Base-by-base conservation (phyloP, 23 tunicate genomes). In the Oikopleura dioica region DNA sequence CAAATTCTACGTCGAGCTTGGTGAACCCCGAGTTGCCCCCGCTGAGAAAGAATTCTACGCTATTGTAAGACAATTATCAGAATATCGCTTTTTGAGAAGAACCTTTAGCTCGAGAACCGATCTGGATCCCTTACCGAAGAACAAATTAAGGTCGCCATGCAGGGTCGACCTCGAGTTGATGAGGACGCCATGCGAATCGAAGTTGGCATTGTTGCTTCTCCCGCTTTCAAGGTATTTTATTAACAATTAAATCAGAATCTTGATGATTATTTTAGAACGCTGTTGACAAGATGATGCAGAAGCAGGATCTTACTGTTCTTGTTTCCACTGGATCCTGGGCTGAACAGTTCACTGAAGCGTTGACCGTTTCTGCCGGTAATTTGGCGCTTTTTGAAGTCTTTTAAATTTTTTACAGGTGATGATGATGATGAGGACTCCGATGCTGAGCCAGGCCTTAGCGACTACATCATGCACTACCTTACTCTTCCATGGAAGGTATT, bases 401-500 rank as follows among this genome's bases (percentile, higher is more conserved):
- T 44, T 44, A 44, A 9, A 44, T 44, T 44, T 16, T 44, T 44
- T 44, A 9, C 9, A 44, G 55, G 55, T 36, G 95, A 84, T 76
- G 95, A 79, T 9, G 86, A 68, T 0, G 86, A 68, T 1, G 91
- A 75, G 1, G 86, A 76, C 23, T 69, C 36, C 35, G 79, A 80
- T 44, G 58, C 68, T 0, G 86, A 79, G 0, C 97, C 97, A 1
- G 38, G 82, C 4, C 58, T 55, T 36, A 80, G 80, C 44, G 97
- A 91, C 51, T 91, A 91, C 79, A 84, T 86, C 77, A 91, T 91
- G 97, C 97, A 91, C 69, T 91, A 82, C 38, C 78, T 89, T 30
- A 89, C 96, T 12, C 92, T 91, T 9, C 85, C 85, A 59, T 91
- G 97, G 97, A 91, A 91, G 76, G 97, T 91, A 63, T 44, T 44